Base-by-base conservation (phyloP, 2,888 invertebrate genomes). In the Philaethria dido region DNA sequence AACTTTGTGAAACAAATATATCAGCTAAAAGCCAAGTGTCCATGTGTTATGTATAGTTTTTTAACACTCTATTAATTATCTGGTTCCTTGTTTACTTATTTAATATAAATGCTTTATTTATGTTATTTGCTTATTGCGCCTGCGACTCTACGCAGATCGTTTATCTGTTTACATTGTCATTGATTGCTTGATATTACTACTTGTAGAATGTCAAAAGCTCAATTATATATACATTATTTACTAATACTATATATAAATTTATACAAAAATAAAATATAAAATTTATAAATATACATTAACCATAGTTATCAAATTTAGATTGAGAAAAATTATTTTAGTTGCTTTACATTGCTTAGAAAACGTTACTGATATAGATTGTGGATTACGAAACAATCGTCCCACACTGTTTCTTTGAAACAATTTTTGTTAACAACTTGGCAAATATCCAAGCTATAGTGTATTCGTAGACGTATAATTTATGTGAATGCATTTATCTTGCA, bases 401-500 rank as follows among this genome's bases (percentile, higher is more conserved):
- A 36, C 64, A 50, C 45, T 18, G 29, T 36, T 47, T 44, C 33
- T 42, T 64, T 64, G 54, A 48, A 22, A 69, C 60, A 57, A 59
- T 69, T 65, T 69, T 64, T 65, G 50, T 61, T 48, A 67, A 66
- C 72, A 59, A 54, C 62, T 75, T 84, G 84, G 84, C 82, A 73
- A 25, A 63, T 50, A 62, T 66, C 80, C 82, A 82, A 57, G 70
- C 47, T 64, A 67, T 72, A 76, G 69, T 73, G 59, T 59, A 66
- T 64, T 68, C 62, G 55, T 64, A 69, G 61, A 68, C 55, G 69
- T 29, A 66, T 69, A 70, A 71, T 75, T 69, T 70, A 71, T 75
- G 70, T 69, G 72, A 68, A 66, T 64, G 64, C 39, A 29, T 79
- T 76, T 80, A 78, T 78, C 79, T 79, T 77, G n/a, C n/a, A n/a